These are phyloP conservation scores for Agrochola litura DNA, from an alignment of 2,888 invertebrate species.

Conservation along the genomic window DNA sequence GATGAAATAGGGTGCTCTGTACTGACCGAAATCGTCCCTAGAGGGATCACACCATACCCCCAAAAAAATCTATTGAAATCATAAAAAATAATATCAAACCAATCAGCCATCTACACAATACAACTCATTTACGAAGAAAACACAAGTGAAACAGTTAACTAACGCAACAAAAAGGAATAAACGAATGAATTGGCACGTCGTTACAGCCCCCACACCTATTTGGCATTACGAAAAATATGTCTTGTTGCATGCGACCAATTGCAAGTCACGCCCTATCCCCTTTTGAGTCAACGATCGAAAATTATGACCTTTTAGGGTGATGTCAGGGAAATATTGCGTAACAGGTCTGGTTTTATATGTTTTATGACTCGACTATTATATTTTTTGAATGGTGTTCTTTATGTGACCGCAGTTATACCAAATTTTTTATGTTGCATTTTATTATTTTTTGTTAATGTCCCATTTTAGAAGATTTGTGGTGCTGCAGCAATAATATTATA, in stretches of 20 bases:
- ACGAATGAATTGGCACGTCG: constrained; percentile 70
- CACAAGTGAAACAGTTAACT: constrained; percentile 45
- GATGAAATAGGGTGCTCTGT: not conserved
- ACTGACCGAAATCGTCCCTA: not conserved
- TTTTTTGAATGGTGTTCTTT: constrained; percentile 22
- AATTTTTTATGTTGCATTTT: constrained; percentile 23
- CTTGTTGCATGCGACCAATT: constrained; percentile 80
- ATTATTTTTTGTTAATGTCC: not conserved
- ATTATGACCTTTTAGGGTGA: constrained; percentile 79
- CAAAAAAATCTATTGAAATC: not conserved
- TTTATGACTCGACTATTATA: constrained; percentile 33
- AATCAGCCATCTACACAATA: constrained; percentile 41
- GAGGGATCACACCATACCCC: not conserved
- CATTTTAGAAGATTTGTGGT: not conserved
- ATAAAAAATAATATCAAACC: constrained; percentile 5
- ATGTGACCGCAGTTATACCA: constrained; percentile 20
- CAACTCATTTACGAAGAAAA: constrained; percentile 46
- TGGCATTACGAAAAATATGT: constrained; percentile 79
- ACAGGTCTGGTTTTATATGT: constrained; percentile 34
- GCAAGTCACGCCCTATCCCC: constrained; percentile 81
- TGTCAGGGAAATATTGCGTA: constrained; percentile 46
- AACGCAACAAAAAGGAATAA: constrained; percentile 56
- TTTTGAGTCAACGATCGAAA: constrained; percentile 79
- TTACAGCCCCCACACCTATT: constrained; percentile 75
- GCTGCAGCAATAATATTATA: not conserved